Conservation (phyloP, 2,797 vertebrate genomes). For the Sus cebifrons region DNA sequence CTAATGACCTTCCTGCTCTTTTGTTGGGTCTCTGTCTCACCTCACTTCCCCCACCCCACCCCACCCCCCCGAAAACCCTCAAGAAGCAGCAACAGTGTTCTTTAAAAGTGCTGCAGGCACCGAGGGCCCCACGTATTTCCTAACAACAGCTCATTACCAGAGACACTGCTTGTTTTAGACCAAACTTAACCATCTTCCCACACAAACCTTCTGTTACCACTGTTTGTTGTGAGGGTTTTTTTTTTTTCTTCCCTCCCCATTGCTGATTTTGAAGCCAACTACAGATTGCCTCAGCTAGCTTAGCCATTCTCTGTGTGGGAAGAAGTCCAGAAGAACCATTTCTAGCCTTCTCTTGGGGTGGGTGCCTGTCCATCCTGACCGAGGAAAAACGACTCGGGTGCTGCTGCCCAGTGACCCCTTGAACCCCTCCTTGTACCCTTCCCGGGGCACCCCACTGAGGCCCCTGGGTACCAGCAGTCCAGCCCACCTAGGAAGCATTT, state of each 20-base stretch:
- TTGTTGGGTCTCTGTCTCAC: neutral
- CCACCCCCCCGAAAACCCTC: neutral
- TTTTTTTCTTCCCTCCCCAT: slow-evolving; percentile 3
- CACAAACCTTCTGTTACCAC: slow-evolving; percentile 86
- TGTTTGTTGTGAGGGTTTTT: slow-evolving; percentile 82
- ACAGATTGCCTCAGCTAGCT: slow-evolving; percentile 67
- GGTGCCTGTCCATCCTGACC: neutral
- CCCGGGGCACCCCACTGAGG: neutral
- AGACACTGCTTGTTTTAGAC: slow-evolving; percentile 88
- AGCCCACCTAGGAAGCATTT: neutral
- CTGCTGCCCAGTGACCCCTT: neutral
- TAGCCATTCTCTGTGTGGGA: neutral
- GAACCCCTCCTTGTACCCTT: neutral
- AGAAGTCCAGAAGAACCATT: slow-evolving; percentile 25
- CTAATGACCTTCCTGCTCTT: neutral
- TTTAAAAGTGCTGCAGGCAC: slow-evolving; percentile 63
- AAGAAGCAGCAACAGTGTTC: neutral
- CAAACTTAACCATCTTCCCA: slow-evolving; percentile 85
- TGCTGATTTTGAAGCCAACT: slow-evolving; percentile 76
- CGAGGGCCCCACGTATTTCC: slow-evolving; percentile 72
- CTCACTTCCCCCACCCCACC: neutral
- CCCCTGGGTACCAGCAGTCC: neutral
- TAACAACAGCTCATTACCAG: slow-evolving; percentile 85
- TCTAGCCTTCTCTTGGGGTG: neutral
- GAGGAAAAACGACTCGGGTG: neutral